phyloP scores from a whole-genome alignment of 2,113 vertebrate genomes.

The Rostratula benghalensis region DNA sequence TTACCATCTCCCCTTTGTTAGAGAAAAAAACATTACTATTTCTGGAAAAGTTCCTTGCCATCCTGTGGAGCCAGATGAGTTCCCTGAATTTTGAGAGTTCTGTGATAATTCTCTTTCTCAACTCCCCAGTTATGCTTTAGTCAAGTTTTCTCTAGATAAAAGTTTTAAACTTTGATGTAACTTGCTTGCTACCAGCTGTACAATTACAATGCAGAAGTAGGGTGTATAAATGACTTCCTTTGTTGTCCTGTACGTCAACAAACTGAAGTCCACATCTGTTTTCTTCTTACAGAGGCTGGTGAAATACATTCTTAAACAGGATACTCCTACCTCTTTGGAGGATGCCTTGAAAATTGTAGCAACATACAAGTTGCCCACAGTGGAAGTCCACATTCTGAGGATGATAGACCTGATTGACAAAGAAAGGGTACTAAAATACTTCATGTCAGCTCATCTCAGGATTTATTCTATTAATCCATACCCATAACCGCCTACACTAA shows the following conservation, averaged over 20 bases:
- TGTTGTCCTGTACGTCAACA: background rate
- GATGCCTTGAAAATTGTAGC: constrained; percentile 88
- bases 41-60: background rate
- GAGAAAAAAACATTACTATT: background rate
- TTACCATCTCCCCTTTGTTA: background rate
- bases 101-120: background rate
- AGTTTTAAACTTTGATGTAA: background rate
- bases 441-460: background rate
- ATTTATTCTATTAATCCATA: background rate
- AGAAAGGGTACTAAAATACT: constrained; percentile 75
- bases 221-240: background rate
- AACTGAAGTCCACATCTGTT: background rate
- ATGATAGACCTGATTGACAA: constrained; percentile 83
- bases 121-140: background rate
- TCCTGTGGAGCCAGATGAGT: background rate
- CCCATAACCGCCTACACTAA: background rate
- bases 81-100: background rate
- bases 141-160: background rate
- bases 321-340: constrained; percentile 82
- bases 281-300: constrained; percentile 80
- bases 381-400: constrained; percentile 84
- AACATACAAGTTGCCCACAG: constrained; percentile 81
- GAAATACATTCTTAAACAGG: constrained; percentile 90
- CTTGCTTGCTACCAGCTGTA: background rate
- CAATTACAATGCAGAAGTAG: background rate